A percentile compares a stretch with the other conserved stretches of the same genome.
phyloP scores from a whole-genome alignment of 2,888 invertebrate species.

The Parnassius apollo region DNA sequence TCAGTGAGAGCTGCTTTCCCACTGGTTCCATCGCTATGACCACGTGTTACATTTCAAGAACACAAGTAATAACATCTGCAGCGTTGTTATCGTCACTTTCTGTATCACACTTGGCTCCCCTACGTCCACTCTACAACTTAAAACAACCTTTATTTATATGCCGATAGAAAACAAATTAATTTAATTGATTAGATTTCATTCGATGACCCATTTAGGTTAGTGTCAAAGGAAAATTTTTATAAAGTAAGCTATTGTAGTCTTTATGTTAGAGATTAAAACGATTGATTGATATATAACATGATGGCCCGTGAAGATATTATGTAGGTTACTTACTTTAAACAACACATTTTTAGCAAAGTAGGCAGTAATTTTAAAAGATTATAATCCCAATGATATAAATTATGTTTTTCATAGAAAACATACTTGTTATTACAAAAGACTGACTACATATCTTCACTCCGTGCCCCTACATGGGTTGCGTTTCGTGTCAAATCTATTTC shows the following conservation, averaged over 20 bases:
- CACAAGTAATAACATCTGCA: constrained; percentile 17
- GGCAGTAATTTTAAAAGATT: too few species aligned
- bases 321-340: too few species aligned
- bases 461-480: too few species aligned
- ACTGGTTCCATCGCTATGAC: neutral
- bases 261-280: neutral
- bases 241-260: neutral
- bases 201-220: constrained; percentile 19
- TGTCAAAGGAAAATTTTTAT: constrained; percentile 9
- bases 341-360: too few species aligned
- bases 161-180: neutral
- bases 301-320: too few species aligned
- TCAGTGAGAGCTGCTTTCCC: neutral
- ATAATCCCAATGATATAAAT: too few species aligned
- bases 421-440: too few species aligned
- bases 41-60: constrained; percentile 24
- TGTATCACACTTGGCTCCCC: constrained; percentile 12
- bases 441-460: too few species aligned
- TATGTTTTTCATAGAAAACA: too few species aligned
- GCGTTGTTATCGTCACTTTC: constrained; percentile 19
- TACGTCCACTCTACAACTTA: neutral
- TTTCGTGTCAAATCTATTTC: too few species aligned
- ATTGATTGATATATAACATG: too few species aligned
- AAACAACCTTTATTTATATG: constrained; percentile 7
- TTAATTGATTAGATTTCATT: neutral